Evolutionary conservation across 2,888 invertebrate genomes (phyloP).

Genomic region (Tenthredo mesomela): DNA sequence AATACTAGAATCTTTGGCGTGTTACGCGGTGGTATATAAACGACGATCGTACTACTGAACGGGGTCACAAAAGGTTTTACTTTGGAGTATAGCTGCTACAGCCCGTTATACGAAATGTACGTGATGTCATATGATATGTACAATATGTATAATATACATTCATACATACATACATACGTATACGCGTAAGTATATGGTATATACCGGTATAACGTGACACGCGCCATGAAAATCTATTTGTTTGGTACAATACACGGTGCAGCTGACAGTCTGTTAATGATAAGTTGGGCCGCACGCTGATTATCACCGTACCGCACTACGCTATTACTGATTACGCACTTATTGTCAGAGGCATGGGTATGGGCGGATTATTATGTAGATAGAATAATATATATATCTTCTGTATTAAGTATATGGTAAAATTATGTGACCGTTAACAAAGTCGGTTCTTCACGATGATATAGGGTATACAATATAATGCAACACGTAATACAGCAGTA

Average conservation of each 20-base stretch:
- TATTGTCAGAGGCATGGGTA: constrained; percentile 10
- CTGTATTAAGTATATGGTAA: not conserved
- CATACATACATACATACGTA: not conserved
- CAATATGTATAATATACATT: not conserved
- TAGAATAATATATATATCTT: not conserved
- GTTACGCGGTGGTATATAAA: not conserved
- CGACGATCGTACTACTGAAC: constrained; percentile 19
- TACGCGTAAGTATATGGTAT: not conserved
- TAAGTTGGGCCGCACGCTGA: constrained; percentile 11
- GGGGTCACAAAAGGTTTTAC: constrained; percentile 26
- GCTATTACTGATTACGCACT: constrained; percentile 29
- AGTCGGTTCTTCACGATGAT: not conserved
- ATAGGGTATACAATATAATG: not conserved
- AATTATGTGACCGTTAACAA: not conserved
- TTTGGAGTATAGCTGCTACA: not conserved
- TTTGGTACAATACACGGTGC: constrained; percentile 16
- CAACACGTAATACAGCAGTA: not conserved
- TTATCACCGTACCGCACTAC: constrained; percentile 8
- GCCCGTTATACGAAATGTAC: not conserved
- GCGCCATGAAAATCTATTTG: constrained; percentile 26
- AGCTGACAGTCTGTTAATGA: constrained; percentile 19
- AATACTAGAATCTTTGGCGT: not conserved
- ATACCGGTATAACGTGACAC: not conserved
- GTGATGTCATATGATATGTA: constrained; percentile 6
- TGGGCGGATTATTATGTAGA: constrained; percentile 13